Base-by-base conservation (phyloP, 1,140 invertebrate species). In the Eumeta japonica region DNA sequence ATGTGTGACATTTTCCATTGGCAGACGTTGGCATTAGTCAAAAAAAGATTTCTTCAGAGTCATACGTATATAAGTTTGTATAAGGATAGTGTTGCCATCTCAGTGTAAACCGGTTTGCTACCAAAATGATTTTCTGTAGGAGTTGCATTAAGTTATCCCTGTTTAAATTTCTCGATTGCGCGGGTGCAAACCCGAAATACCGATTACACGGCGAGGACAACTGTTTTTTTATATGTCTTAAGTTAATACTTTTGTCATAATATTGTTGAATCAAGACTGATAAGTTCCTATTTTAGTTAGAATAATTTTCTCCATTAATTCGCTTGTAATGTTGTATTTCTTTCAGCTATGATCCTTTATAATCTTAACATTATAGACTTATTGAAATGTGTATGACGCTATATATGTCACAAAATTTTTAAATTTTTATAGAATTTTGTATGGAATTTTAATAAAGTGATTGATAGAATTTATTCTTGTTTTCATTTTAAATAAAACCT, bases 231-330 rank as follows among this genome's bases (percentile, higher is more conserved):
- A 49, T 58, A 62, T 62, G 59, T 57, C 52, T 70, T 73, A 62
- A 47, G 63, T 67, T 74, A 70, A n/a, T 46, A 56, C 52, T 63
- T 62, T 58, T 63, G 57, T 65, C 7, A 11, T 17, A 67, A 66
- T 60, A 61, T 62, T 70, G 55, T 64, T 65, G 53, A 65, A 58
- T 50, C 57, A 68, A 74, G 70, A 74, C 70, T 74, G 70, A 74
- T 71, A 65, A 70, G 70, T 74, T 74, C 70, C 70, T 74, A 74
- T 74, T 70, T 71, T 74, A 64, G 71, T 74, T 74, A 74, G 64
- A 65, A 67, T 72, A 70, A 67, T 70, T 72, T 68, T 64, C 61
- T 63, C 55, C 57, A 55, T 67, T 59, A 54, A 60, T 65, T 63
- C 52, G 50, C 64, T 68, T 61, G 58, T 50, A 54, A 64, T 55